Evolutionary conservation across 2,888 invertebrate genomes (phyloP), one percentile per base, ranked within the genome.

Genomic region (Drosophila monieri): DNA sequence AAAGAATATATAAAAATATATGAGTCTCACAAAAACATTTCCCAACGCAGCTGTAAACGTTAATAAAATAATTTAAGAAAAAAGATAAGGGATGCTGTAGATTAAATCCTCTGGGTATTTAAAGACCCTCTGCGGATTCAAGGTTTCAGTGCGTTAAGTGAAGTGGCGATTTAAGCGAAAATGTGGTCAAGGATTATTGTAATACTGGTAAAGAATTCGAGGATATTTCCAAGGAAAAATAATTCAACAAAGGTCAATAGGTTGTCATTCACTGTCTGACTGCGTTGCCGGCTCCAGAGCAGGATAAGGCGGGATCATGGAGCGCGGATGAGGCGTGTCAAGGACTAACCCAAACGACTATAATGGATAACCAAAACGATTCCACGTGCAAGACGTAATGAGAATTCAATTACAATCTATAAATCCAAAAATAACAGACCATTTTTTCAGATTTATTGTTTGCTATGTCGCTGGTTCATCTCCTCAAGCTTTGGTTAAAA

Each of bases 41-140:
- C 43, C n/a, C 6, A 14, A 35, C 35, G n/a, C 6, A n/a, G 15
- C 54, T 2, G 53, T 67, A 67, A 64, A 67, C 43, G 30, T 53
- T 37, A 53, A 62, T 37, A 10, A 15, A 12, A 56, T 12, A 23
- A 56, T 8, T 23, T 15, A 32, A 43, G 30, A 30, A n/a, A 37
- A 3, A n/a, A 67, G 67, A 64, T 64, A 64, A 64, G 54, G 35
- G 23, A 37, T 46, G n/a, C 10, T 66, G 6, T 2, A 53, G 67
- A 64, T 53, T 39, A 67, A 46, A 23, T 12, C 6, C 15, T 66
- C 5, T n/a, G 6, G 35, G 35, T 51, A 61, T 35, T 65, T 44
- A 44, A 65, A 62, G 35, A 15, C 23, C 27, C 44, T 15, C 27
- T 2, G 18, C 8, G 1, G 51, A 21, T 51, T 27, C 67, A 54